These are phyloP conservation scores for Spea bombifrons DNA, from an alignment of 2,113 vertebrate species.

Conservation along the genomic window DNA sequence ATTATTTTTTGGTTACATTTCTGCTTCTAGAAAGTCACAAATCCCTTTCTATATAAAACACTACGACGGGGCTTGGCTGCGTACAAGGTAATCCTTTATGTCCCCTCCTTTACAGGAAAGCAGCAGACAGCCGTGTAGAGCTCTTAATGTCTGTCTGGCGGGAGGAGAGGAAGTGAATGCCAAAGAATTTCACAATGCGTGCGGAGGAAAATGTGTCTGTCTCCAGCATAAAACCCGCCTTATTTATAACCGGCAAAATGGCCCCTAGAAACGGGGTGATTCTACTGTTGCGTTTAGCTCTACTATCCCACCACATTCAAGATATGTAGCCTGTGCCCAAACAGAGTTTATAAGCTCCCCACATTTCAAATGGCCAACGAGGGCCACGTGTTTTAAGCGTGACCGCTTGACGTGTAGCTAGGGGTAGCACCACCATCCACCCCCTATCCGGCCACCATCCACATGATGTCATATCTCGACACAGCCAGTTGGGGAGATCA, in stretches of 20 bases:
- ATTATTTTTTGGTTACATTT: too few species aligned
- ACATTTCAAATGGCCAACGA: too few species aligned
- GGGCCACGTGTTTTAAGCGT: too few species aligned
- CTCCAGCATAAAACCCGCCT: not conserved
- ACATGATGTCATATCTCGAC: too few species aligned
- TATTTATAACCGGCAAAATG: not conserved
- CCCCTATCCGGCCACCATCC: too few species aligned
- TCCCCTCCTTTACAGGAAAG: constrained; percentile 17
- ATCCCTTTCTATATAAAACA: not conserved
- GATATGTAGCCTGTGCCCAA: too few species aligned
- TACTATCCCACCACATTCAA: too few species aligned
- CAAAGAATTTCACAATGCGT: constrained; percentile 16
- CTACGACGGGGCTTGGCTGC: not conserved
- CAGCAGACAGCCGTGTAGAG: constrained; percentile 18
- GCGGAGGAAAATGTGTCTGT: not conserved
- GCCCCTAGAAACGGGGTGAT: not conserved
- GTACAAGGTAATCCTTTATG: not conserved
- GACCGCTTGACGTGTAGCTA: too few species aligned
- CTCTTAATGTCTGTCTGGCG: not conserved
- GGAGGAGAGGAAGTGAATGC: constrained; percentile 5
- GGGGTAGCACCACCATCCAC: too few species aligned
- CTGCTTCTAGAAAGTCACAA: not conserved
- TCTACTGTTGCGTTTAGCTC: too few species aligned
- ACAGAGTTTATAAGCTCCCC: too few species aligned
- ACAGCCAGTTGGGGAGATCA: too few species aligned